Evolutionary conservation across 2,888 invertebrate species (phyloP).

Genomic region (Kryphioiulus occultus): DNA sequence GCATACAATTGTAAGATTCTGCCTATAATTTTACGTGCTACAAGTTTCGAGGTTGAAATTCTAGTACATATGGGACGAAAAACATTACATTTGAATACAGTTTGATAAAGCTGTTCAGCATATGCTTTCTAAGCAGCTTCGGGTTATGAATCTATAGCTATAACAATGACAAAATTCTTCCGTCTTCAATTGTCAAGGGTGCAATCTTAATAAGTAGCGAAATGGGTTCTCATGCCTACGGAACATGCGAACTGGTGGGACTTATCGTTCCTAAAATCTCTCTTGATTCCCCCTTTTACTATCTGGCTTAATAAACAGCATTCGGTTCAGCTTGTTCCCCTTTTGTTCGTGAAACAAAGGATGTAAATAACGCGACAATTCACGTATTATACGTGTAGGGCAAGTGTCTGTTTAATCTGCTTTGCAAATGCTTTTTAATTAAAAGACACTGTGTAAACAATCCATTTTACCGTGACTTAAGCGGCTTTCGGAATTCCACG

Average conservation of each 20-base stretch:
- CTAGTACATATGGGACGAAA: not conserved
- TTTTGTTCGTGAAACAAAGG: not conserved
- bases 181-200: slow-evolving; percentile 15
- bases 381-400: not conserved
- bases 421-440: slow-evolving; percentile 40
- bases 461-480: slow-evolving; percentile 18
- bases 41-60: too few species aligned
- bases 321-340: slow-evolving; percentile 1
- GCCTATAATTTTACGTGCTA: not conserved
- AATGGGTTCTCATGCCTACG: not conserved
- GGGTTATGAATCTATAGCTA: not conserved
- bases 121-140: not conserved
- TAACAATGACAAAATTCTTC: slow-evolving; percentile 2
- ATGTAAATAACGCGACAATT: slow-evolving; percentile 28
- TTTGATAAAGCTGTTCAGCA: not conserved
- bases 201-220: slow-evolving; percentile 32
- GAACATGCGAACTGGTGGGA: not conserved
- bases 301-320: slow-evolving; percentile 8
- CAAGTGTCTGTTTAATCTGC: slow-evolving; percentile 32
- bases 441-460: slow-evolving; percentile 39
- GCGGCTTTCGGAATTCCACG: slow-evolving; percentile 10
- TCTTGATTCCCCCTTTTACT: not conserved
- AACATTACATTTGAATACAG: not conserved
- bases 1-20: too few species aligned
- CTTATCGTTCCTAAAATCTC: not conserved